Evolutionary conservation across 2,888 invertebrate genomes (phyloP).

Genomic region (Rhyacophila evoluta): DNA sequence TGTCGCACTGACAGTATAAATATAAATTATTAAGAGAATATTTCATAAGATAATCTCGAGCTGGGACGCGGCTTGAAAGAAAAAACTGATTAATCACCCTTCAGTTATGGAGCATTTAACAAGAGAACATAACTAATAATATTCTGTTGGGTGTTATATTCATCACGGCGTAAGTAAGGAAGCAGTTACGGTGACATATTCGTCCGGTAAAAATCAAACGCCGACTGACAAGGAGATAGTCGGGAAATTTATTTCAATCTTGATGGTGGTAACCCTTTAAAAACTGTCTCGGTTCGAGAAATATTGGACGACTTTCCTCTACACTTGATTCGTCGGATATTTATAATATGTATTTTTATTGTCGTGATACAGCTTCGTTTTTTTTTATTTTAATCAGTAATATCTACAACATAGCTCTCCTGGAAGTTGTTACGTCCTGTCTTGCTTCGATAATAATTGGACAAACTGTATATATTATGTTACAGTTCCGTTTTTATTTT

Average conservation of each 20-base stretch:
- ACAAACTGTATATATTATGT: no score
- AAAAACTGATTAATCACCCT: conserved; percentile 52
- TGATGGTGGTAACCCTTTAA: not conserved
- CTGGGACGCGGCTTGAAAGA: conserved; percentile 33
- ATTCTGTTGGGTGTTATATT: conserved; percentile 45
- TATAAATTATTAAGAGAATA: conserved; percentile 52
- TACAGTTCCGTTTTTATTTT: no score
- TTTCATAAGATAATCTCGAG: conserved; percentile 51
- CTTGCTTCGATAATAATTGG: no score
- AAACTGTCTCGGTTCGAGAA: no score
- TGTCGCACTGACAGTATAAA: conserved; percentile 46
- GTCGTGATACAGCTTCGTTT: no score
- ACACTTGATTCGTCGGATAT: no score
- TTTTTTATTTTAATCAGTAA: no score
- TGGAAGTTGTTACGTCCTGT: no score
- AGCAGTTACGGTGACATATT: conserved; percentile 40
- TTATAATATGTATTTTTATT: no score
- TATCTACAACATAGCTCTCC: no score
- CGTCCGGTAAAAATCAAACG: conserved; percentile 38
- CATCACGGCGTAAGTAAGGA: conserved; percentile 50
- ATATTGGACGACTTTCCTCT: no score
- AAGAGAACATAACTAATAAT: conserved; percentile 53
- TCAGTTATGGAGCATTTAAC: conserved; percentile 54
- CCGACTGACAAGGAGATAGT: not conserved
- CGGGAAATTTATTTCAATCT: conserved; percentile 11